Conservation (phyloP, 2,797 vertebrate genomes). For the Trachurus trachurus region DNA sequence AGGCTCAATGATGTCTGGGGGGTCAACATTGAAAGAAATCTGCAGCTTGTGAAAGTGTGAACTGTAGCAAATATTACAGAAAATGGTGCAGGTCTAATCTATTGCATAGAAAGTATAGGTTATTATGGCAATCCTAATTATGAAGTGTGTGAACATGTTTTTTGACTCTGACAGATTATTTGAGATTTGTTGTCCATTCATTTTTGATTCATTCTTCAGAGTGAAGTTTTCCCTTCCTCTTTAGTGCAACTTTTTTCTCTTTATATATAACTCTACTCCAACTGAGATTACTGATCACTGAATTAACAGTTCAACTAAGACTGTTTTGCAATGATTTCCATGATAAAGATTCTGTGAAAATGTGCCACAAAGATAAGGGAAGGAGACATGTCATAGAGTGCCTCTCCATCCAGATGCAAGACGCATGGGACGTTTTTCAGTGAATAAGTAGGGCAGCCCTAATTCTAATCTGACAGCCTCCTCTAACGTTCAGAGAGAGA, state of each 20-base stretch:
- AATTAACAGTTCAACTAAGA: slow-evolving; percentile 7
- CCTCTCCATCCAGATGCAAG: slow-evolving; percentile 66
- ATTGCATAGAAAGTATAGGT: not conserved
- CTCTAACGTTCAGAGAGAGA: slow-evolving; percentile 39
- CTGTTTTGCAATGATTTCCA: slow-evolving; percentile 24
- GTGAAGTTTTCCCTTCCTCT: slow-evolving; percentile 7
- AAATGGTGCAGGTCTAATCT: not conserved
- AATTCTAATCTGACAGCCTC: slow-evolving; percentile 77
- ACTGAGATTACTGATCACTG: not conserved
- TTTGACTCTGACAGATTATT: not conserved
- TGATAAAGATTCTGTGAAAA: slow-evolving; percentile 54
- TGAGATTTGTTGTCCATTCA: not conserved
- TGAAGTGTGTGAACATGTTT: not conserved
- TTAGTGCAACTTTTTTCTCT: slow-evolving; percentile 5
- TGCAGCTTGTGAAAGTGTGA: not conserved
- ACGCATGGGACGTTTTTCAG: slow-evolving; percentile 53
- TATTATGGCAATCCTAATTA: not conserved
- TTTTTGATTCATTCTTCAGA: not conserved
- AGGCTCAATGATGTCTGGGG: not conserved
- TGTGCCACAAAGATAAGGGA: slow-evolving; percentile 52
- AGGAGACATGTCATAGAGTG: slow-evolving; percentile 59
- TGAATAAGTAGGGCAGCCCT: slow-evolving; percentile 76
- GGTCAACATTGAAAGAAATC: not conserved
- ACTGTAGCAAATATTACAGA: not conserved
- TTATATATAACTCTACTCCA: not conserved